Evolutionary conservation across 2,888 invertebrate species (phyloP).

Genomic region (Crocallis elinguaria): DNA sequence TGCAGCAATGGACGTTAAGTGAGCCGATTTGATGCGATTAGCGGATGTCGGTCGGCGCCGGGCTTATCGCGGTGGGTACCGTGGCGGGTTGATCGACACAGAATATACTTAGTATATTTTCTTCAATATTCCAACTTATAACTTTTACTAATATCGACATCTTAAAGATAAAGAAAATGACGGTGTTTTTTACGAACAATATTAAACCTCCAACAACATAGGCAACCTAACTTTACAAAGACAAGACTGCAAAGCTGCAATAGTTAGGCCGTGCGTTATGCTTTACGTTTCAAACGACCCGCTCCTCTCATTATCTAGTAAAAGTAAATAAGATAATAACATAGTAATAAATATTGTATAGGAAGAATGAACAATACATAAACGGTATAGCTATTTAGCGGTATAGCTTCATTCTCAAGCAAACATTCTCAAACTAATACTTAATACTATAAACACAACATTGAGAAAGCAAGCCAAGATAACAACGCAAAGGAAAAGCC

Average conservation of each 20-base stretch:
- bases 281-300: too few species aligned
- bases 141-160: too few species aligned
- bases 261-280: too few species aligned
- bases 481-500: conserved; percentile 54
- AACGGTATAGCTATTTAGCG: conserved; percentile 1
- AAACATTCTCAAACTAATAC: conserved; percentile 56
- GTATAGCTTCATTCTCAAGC: conserved; percentile 44
- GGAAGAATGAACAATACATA: neutral
- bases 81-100: conserved; percentile 29
- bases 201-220: too few species aligned
- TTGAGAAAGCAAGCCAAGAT: conserved; percentile 52
- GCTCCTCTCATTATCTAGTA: too few species aligned
- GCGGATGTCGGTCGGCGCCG: conserved; percentile 56
- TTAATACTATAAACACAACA: conserved; percentile 62
- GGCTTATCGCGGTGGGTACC: conserved; percentile 52
- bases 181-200: too few species aligned
- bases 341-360: neutral
- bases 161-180: too few species aligned
- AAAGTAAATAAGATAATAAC: neutral
- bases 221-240: too few species aligned
- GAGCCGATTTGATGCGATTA: conserved; percentile 58
- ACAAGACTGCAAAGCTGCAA: too few species aligned
- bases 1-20: conserved; percentile 61
- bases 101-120: neutral
- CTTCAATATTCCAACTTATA: too few species aligned